phyloP scores from a whole-genome alignment of 1,140 invertebrate species.

The Hyles euphorbiae region DNA sequence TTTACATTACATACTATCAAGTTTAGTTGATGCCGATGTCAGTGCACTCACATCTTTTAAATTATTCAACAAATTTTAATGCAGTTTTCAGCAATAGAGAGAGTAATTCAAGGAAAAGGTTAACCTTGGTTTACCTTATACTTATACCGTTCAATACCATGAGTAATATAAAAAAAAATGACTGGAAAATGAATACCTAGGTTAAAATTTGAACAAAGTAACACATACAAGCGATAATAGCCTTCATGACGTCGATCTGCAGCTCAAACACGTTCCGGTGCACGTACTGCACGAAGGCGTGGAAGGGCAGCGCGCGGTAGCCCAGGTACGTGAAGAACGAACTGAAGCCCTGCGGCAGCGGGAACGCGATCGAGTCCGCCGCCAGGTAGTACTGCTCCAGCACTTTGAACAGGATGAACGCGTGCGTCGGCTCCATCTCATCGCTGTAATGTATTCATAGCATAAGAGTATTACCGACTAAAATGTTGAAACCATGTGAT shows the following conservation, averaged over 20 bases:
- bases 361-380: slow-evolving; percentile 87
- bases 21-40: neutral
- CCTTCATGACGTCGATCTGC: slow-evolving; percentile 91
- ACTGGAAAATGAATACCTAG: neutral
- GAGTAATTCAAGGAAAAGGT: too few species aligned
- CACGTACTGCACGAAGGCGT: slow-evolving; percentile 87
- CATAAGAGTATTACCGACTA: too few species aligned
- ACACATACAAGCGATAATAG: slow-evolving; percentile 83
- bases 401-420: slow-evolving; percentile 82
- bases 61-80: neutral
- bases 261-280: slow-evolving; percentile 88
- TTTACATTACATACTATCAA: slow-evolving; percentile 4
- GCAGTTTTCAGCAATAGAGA: too few species aligned
- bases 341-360: slow-evolving; percentile 88
- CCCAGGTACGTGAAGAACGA: slow-evolving; percentile 92
- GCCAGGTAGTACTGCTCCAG: slow-evolving; percentile 86
- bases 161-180: too few species aligned
- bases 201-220: slow-evolving; percentile 2
- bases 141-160: too few species aligned
- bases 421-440: slow-evolving; percentile 80
- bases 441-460: slow-evolving; percentile 76
- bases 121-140: too few species aligned
- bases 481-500: too few species aligned
- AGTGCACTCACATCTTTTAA: neutral
- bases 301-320: slow-evolving; percentile 83